phyloP scores from a whole-genome alignment of 2,113 vertebrate species.

The Geothlypis trichas region DNA sequence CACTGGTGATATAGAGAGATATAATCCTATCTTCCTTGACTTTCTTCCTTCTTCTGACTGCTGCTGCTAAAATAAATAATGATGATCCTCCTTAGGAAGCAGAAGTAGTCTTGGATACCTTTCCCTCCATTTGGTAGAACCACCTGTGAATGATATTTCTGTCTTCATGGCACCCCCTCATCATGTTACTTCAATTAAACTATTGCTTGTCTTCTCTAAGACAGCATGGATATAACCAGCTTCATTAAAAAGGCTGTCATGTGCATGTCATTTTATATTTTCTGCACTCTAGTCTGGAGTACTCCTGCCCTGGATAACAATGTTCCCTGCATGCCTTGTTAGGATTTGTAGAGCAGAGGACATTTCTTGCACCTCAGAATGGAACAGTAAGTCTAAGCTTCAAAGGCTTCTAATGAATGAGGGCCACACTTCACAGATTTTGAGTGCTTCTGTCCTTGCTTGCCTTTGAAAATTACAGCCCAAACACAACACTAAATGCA shows the following conservation, averaged over 20 bases:
- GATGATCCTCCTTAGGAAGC: not conserved
- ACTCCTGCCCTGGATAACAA: not conserved
- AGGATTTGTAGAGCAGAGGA: not conserved
- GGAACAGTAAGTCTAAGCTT: not conserved
- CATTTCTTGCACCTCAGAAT: not conserved
- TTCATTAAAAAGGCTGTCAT: not conserved
- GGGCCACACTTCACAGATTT: not conserved
- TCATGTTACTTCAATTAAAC: not conserved
- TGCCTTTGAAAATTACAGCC: not conserved
- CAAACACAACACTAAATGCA: not conserved
- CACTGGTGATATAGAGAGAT: not conserved
- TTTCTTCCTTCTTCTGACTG: not conserved
- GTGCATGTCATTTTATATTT: not conserved
- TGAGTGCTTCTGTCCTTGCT: not conserved
- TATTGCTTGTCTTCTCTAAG: not conserved
- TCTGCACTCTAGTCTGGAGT: not conserved
- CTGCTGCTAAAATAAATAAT: not conserved
- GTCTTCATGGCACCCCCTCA: not conserved
- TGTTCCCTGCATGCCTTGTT: not conserved
- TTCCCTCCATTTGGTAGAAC: not conserved
- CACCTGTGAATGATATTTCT: not conserved
- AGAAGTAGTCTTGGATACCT: not conserved
- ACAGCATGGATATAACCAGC: not conserved
- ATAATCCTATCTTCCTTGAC: not conserved
- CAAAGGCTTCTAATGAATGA: not conserved